Percentiles rank a stretch among this genome's conserved stretches.
These are phyloP conservation scores for Ips nitidus DNA, from an alignment of 1,140 invertebrate species.

Conservation along the genomic window DNA sequence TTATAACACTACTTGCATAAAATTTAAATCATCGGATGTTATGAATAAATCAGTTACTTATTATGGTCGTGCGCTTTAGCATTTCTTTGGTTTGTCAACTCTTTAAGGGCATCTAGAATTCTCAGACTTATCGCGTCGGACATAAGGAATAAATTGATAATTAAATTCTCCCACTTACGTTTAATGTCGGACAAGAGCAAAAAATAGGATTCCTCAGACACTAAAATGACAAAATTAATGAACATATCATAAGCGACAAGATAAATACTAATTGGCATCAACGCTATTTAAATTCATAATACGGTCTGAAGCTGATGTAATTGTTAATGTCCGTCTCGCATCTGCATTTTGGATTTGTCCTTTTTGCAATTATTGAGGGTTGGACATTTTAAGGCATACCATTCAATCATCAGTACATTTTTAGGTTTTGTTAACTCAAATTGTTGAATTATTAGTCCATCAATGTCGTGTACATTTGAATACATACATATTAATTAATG, in stretches of 20 bases:
- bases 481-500: no score
- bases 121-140: background rate
- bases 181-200: conserved; percentile 29
- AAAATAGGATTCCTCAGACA: conserved; percentile 27
- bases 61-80: background rate
- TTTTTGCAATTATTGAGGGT: background rate
- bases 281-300: conserved; percentile 34
- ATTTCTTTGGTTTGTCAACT: background rate
- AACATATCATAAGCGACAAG: conserved; percentile 35
- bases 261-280: conserved; percentile 35
- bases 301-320: conserved; percentile 15
- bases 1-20: background rate
- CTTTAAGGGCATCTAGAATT: background rate
- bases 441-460: no score
- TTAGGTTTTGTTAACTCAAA: no score
- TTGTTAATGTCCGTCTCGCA: conserved; percentile 12
- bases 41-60: background rate
- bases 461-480: no score
- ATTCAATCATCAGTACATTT: no score
- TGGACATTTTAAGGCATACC: background rate
- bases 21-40: no score
- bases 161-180: conserved; percentile 29
- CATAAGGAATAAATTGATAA: conserved; percentile 19
- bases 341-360: background rate
- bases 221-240: conserved; percentile 28